Percentiles rank a stretch among this genome's conserved stretches.
These are phyloP conservation scores for Grammomys dolichurus DNA, from an alignment of 2,113 vertebrate genomes.

Conservation along the genomic window DNA sequence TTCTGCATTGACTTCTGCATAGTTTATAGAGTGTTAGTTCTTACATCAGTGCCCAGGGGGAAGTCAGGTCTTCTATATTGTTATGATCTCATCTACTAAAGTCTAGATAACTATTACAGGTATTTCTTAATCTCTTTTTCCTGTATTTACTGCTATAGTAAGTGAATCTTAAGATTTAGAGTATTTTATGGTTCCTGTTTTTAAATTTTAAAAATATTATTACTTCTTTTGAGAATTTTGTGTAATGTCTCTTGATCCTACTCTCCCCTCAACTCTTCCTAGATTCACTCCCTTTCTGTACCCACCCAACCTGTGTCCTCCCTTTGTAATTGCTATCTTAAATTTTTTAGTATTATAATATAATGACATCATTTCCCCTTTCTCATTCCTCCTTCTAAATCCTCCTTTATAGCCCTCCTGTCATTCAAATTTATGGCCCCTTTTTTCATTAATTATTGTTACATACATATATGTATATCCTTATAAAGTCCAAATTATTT, in stretches of 20 bases:
- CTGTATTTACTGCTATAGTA: conserved; percentile 2
- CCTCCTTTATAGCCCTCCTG: neutral
- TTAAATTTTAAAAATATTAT: neutral
- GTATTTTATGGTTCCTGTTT: conserved; percentile 10
- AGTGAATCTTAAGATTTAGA: neutral
- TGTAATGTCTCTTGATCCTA: neutral
- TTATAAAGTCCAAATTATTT: neutral
- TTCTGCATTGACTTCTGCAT: neutral
- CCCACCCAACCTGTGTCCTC: neutral
- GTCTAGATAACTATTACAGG: neutral
- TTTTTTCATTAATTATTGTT: neutral
- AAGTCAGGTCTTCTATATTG: neutral
- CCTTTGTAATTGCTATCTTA: neutral
- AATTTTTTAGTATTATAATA: neutral
- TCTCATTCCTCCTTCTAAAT: neutral
- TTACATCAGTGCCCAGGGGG: neutral
- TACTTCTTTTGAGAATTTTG: neutral
- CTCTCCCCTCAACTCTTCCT: neutral
- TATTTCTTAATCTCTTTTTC: neutral
- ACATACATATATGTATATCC: neutral
- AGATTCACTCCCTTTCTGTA: neutral
- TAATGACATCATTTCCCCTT: neutral
- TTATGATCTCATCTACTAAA: neutral
- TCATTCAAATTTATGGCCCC: neutral
- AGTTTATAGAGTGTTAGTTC: neutral